phyloP scores from a whole-genome alignment of 2,888 invertebrate species.

The Zygaena filipendulae region DNA sequence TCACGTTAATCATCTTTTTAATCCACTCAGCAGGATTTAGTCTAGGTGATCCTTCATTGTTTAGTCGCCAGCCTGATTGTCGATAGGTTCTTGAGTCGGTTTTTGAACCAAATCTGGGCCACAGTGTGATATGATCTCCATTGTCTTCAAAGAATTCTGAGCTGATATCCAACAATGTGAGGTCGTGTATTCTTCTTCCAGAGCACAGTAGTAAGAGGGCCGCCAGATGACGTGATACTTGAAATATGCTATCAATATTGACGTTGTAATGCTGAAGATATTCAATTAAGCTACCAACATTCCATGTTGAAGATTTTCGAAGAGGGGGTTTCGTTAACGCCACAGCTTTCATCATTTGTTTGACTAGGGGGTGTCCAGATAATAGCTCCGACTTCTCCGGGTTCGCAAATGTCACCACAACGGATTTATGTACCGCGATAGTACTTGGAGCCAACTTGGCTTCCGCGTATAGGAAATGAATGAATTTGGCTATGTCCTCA shows the following conservation, averaged over 20 bases:
- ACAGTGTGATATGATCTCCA: constrained; percentile 9
- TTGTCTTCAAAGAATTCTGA: background rate
- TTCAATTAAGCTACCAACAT: constrained; percentile 1
- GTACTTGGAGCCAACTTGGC: constrained; percentile 6
- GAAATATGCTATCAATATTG: constrained; percentile 10
- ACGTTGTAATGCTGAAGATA: constrained; percentile 3
- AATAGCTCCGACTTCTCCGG: background rate
- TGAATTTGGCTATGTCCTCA: constrained; percentile 1
- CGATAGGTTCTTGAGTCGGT: constrained; percentile 12
- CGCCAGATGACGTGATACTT: constrained; percentile 11
- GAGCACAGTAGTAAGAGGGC: constrained; percentile 14
- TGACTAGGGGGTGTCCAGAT: constrained; percentile 4
- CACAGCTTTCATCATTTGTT: no score
- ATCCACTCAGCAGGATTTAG: constrained; percentile 1
- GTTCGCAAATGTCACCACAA: constrained; percentile 7
- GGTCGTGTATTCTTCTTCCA: constrained; percentile 18
- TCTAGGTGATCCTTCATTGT: constrained; percentile 4
- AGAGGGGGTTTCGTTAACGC: no score
- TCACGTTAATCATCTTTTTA: no score
- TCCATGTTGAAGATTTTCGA: no score
- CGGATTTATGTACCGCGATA: constrained; percentile 10
- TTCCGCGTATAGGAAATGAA: constrained; percentile 3
- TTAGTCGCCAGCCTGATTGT: constrained; percentile 16
- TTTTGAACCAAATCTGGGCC: constrained; percentile 18
- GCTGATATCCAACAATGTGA: constrained; percentile 15